Percentiles rank a stretch among this genome's conserved stretches.
Conservation (phyloP, 2,888 invertebrate genomes). For the Subacronicta megacephala region DNA sequence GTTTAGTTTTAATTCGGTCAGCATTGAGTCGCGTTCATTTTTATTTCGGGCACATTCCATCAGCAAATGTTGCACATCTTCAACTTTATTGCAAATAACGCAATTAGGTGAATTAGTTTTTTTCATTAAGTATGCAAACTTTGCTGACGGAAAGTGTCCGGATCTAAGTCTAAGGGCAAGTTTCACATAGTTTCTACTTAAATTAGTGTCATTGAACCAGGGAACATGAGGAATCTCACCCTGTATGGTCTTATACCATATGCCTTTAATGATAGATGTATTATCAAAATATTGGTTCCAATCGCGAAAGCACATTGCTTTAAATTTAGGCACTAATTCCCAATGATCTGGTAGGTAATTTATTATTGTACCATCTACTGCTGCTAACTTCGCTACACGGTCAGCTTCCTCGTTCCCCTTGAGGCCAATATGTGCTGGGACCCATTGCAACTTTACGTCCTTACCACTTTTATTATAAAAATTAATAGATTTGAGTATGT, state of each 20-base stretch:
- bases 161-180: constrained; percentile 1
- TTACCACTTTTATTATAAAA: not conserved
- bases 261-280: not conserved
- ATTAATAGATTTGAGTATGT: not conserved
- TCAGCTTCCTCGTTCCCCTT: constrained; percentile 7
- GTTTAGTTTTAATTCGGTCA: too few relatives aligned
- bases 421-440: constrained; percentile 7
- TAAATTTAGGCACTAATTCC: not conserved
- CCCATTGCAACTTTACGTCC: constrained; percentile 4
- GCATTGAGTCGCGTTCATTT: too few relatives aligned
- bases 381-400: not conserved
- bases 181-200: not conserved
- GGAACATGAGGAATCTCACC: not conserved
- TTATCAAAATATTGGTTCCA: not conserved
- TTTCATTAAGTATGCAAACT: not conserved
- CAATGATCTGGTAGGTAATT: not conserved
- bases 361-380: not conserved
- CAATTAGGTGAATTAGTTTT: too few relatives aligned
- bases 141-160: constrained; percentile 4
- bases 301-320: not conserved
- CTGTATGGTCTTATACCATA: constrained; percentile 4
- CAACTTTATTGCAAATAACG: too few relatives aligned
- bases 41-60: too few relatives aligned
- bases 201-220: not conserved
- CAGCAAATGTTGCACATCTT: too few relatives aligned